Conservation (phyloP, 2,888 invertebrate species). For the Meghimatium bilineatum region DNA sequence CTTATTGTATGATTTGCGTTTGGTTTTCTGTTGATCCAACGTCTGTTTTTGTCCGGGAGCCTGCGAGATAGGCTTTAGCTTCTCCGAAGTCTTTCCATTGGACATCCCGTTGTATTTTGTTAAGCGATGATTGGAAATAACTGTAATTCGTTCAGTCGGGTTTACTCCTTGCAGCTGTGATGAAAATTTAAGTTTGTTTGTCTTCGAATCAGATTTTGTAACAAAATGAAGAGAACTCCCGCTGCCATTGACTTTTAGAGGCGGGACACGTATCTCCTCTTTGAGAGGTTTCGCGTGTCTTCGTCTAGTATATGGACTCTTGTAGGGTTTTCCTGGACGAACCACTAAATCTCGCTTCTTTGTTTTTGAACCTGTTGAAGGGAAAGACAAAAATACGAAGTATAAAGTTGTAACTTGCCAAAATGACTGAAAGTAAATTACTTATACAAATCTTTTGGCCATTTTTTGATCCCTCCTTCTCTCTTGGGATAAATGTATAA, state of each 20-base stretch:
- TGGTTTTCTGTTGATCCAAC: background rate
- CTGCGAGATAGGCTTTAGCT: background rate
- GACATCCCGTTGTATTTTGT: background rate
- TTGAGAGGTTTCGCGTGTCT: background rate
- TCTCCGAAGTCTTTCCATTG: background rate
- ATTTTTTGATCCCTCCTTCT: no score
- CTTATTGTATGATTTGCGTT: background rate
- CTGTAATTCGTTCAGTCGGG: background rate
- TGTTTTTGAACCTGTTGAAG: background rate
- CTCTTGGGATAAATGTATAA: no score
- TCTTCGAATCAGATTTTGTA: background rate
- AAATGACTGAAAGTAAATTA: no score
- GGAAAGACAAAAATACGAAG: background rate
- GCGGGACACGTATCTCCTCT: background rate
- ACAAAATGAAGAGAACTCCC: no score
- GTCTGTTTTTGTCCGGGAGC: no score
- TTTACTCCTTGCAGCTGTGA: background rate
- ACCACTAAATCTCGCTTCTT: background rate
- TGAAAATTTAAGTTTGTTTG: background rate
- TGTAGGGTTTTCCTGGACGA: constrained; percentile 28
- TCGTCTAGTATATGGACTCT: constrained; percentile 6
- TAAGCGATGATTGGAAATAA: background rate
- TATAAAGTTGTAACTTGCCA: no score
- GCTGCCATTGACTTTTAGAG: background rate
- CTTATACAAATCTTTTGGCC: no score